phyloP scores from a whole-genome alignment of 2,797 vertebrate species.

The Artibeus lituratus region DNA sequence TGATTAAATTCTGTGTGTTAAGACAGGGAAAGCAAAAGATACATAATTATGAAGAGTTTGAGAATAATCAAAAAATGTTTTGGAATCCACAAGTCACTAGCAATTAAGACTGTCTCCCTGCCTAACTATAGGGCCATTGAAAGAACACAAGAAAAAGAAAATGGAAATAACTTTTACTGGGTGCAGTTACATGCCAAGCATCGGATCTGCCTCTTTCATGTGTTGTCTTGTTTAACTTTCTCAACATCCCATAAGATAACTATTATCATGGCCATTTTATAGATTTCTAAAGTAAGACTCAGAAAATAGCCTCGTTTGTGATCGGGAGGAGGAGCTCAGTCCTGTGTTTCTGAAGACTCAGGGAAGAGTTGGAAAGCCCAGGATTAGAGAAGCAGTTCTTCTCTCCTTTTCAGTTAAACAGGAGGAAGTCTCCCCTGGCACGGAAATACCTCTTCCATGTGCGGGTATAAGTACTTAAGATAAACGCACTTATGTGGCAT shows the following conservation, averaged over 20 bases:
- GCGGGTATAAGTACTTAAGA: constrained; percentile 57
- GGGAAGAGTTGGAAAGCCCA: neutral
- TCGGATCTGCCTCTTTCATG: neutral
- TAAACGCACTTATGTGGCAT: neutral
- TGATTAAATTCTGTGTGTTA: neutral
- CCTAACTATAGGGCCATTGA: neutral
- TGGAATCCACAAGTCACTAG: neutral
- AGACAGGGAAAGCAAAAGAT: neutral
- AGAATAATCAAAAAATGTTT: neutral
- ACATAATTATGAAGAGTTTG: neutral
- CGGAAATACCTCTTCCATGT: neutral
- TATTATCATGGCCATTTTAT: neutral
- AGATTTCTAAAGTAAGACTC: constrained; percentile 7
- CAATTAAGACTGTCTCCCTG: neutral
- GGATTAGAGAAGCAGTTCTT: neutral
- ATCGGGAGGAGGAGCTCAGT: neutral
- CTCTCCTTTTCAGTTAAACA: neutral
- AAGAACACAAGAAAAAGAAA: neutral
- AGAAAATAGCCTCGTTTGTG: neutral
- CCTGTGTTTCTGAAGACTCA: neutral
- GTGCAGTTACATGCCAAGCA: neutral
- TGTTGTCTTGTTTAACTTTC: neutral
- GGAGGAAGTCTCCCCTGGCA: neutral
- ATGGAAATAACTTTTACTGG: neutral
- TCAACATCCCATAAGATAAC: neutral